phyloP scores from a whole-genome alignment of 2,797 vertebrate species.

The Sebastiscus tertius region DNA sequence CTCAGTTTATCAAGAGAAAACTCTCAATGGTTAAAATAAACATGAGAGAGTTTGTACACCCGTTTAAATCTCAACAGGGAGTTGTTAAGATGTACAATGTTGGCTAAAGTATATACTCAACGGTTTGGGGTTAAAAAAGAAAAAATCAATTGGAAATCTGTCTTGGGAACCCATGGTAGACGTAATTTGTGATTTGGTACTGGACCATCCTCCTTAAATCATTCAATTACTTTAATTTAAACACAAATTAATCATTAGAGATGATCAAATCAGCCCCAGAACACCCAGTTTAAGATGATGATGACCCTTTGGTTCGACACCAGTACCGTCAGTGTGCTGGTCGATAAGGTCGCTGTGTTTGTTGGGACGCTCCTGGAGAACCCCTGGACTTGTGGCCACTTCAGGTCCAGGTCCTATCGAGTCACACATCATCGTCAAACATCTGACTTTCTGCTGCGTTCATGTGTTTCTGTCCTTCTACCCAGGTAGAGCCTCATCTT shows the following conservation, averaged over 20 bases:
- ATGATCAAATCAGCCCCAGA: slow-evolving; percentile 8
- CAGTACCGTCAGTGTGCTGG: slow-evolving; percentile 49
- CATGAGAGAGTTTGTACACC: too few species aligned
- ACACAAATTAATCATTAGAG: background rate
- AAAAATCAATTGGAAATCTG: slow-evolving; percentile 11
- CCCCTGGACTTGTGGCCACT: slow-evolving; percentile 82
- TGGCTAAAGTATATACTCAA: too few species aligned
- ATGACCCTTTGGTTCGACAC: background rate
- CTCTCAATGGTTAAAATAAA: too few species aligned
- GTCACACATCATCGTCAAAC: slow-evolving; percentile 63
- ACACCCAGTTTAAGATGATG: background rate
- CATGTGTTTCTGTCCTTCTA: background rate
- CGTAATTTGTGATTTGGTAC: background rate
- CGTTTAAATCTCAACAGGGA: background rate
- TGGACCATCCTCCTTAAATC: background rate
- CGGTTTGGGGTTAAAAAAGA: too few species aligned
- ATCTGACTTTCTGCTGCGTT: background rate
- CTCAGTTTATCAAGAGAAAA: too few species aligned
- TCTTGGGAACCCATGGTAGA: background rate
- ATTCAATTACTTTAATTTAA: background rate
- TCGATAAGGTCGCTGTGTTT: slow-evolving; percentile 76
- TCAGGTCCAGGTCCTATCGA: slow-evolving; percentile 80
- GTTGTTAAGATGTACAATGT: background rate
- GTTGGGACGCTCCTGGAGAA: slow-evolving; percentile 82
- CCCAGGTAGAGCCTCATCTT: too few species aligned